Percentiles rank a stretch among this genome's conserved stretches.
Conservation (phyloP, 2,797 vertebrate species). For the Gymnoscopelus microlampas region DNA sequence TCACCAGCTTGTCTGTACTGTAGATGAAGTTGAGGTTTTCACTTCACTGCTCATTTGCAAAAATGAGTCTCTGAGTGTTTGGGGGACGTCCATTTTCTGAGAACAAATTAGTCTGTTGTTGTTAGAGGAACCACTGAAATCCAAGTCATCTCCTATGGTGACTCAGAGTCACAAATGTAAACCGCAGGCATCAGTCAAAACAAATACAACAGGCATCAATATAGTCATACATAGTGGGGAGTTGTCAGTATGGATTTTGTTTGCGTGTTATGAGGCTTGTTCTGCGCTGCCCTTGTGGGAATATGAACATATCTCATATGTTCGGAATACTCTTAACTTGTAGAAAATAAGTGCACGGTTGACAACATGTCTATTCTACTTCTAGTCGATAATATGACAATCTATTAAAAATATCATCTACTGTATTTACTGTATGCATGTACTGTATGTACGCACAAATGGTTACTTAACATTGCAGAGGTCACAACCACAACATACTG, state of each 20-base stretch:
- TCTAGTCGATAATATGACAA: constrained; percentile 55
- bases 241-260: constrained; percentile 24
- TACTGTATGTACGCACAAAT: constrained; percentile 49
- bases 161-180: constrained; percentile 7
- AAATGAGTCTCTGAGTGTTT: constrained; percentile 11
- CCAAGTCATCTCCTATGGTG: constrained; percentile 24
- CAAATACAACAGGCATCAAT: constrained; percentile 6
- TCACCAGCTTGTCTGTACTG: neutral
- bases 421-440: too few species aligned
- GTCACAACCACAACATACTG: constrained; percentile 65
- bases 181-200: constrained; percentile 5
- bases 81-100: constrained; percentile 18
- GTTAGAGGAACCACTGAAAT: constrained; percentile 18
- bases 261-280: constrained; percentile 28
- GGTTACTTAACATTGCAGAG: constrained; percentile 76
- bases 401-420: constrained; percentile 58
- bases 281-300: constrained; percentile 50
- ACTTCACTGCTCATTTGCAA: constrained; percentile 4
- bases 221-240: constrained; percentile 14
- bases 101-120: constrained; percentile 35
- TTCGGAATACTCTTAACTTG: constrained; percentile 50
- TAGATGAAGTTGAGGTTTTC: constrained; percentile 8
- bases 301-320: constrained; percentile 72
- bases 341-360: constrained; percentile 76
- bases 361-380: constrained; percentile 68